Conservation (phyloP, 2,888 invertebrate species). For the Fragum whitleyi region DNA sequence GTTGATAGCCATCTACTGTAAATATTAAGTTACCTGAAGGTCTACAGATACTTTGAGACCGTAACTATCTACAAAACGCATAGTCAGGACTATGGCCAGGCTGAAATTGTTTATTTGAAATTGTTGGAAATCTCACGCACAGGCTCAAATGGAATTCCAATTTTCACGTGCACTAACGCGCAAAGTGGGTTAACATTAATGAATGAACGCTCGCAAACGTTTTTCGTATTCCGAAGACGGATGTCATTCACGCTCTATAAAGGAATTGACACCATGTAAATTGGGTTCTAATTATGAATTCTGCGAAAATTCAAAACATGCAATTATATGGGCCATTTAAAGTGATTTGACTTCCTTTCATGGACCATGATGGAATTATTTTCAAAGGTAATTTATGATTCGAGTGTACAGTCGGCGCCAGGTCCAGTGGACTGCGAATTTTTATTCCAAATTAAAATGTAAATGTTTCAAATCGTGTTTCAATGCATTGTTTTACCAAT, state of each 20-base stretch:
- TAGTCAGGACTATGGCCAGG: too few species aligned
- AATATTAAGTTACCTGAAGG: too few species aligned
- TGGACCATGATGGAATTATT: background rate
- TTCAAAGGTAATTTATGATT: conserved; percentile 13
- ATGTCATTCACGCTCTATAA: conserved; percentile 1
- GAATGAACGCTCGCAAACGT: too few species aligned
- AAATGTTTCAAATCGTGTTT: conserved; percentile 12
- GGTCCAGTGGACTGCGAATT: background rate
- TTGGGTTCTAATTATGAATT: background rate
- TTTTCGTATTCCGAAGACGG: too few species aligned
- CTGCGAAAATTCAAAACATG: background rate
- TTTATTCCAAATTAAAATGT: conserved; percentile 25
- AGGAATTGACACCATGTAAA: background rate
- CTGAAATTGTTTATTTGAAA: too few species aligned
- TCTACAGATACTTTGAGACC: too few species aligned
- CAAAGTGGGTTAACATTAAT: too few species aligned
- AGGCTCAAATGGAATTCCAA: too few species aligned
- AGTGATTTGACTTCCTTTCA: conserved; percentile 4
- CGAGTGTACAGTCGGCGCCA: background rate
- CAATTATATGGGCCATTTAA: conserved; percentile 4
- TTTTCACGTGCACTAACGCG: too few species aligned
- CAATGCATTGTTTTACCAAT: conserved; percentile 12
- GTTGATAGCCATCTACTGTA: too few species aligned
- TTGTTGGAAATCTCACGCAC: too few species aligned
- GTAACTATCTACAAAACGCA: too few species aligned